Conservation (phyloP, 2,797 vertebrate genomes). For the Nyctibius grandis region DNA sequence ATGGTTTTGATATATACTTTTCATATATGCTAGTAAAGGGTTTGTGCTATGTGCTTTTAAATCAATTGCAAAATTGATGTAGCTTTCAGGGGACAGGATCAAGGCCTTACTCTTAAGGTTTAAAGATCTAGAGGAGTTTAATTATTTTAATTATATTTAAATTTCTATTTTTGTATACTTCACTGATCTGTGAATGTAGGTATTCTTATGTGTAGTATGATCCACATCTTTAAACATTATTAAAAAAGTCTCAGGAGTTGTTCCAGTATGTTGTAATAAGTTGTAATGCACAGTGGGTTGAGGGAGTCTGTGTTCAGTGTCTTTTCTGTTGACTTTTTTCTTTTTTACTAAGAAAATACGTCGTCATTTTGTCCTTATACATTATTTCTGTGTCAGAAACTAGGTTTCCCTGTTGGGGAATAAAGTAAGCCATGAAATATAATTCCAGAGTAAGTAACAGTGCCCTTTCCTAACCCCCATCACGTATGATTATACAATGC, state of each 20-base stretch:
- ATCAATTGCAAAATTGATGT: background rate
- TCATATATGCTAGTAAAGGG: background rate
- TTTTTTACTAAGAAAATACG: background rate
- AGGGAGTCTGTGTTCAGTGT: fast-evolving
- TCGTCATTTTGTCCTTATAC: background rate
- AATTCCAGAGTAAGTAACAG: background rate
- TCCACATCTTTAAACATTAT: background rate
- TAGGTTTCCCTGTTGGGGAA: background rate
- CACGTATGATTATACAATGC: background rate
- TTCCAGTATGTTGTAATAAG: background rate
- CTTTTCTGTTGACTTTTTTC: background rate
- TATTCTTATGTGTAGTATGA: background rate
- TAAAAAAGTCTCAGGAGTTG: background rate
- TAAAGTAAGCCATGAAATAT: background rate
- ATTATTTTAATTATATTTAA: background rate
- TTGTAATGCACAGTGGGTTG: background rate
- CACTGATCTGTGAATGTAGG: background rate
- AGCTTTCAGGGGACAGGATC: background rate
- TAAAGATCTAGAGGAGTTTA: background rate
- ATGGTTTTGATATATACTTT: background rate
- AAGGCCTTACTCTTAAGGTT: background rate
- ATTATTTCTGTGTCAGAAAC: background rate
- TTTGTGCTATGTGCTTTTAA: background rate
- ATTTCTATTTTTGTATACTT: background rate
- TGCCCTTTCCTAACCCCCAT: conserved; percentile 19